Conservation (phyloP, 2,797 vertebrate genomes). For the Adrianichthys oophorus region DNA sequence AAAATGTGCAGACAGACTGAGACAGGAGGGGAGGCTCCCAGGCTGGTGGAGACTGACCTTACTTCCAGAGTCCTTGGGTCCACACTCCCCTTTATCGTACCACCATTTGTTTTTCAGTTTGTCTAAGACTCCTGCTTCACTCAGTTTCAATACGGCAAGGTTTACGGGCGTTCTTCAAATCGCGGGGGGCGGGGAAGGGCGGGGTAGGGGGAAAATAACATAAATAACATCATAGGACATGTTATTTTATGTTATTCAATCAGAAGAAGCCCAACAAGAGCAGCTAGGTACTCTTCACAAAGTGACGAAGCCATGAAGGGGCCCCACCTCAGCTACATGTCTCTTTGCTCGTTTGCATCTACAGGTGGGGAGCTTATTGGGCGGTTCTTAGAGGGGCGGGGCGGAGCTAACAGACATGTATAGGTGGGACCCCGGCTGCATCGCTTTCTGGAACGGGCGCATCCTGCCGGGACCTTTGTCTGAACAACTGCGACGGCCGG, state of each 20-base stretch:
- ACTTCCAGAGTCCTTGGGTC: conserved; percentile 99
- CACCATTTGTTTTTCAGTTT: conserved; percentile 99
- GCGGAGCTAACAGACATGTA: conserved; percentile 82
- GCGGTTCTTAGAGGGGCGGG: conserved; percentile 9
- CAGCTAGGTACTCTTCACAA: conserved; percentile 90
- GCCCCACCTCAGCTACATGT: conserved; percentile 83
- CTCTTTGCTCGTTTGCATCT: conserved; percentile 74
- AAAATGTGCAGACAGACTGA: conserved; percentile 74
- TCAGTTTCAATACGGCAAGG: conserved; percentile 99
- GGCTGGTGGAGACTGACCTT: conserved; percentile 95
- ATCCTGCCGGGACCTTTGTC: conserved; percentile 87
- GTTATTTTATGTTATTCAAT: conserved; percentile 99
- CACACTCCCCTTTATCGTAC: conserved; percentile 99
- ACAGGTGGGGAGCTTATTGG: conserved; percentile 7
- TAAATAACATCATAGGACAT: conserved; percentile 99
- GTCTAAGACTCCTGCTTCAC: conserved; percentile 99
- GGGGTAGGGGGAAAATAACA: conserved; percentile 87
- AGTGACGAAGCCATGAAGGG: conserved; percentile 86
- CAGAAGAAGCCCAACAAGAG: conserved; percentile 78
- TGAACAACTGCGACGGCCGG: conserved; percentile 78
- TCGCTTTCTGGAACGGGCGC: conserved; percentile 92
- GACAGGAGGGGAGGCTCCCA: conserved; percentile 76
- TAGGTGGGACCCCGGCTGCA: conserved; percentile 84
- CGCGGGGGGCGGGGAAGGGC: conserved; percentile 52
- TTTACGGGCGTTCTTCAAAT: conserved; percentile 97